Evolutionary conservation across 2,888 invertebrate genomes (phyloP).

Genomic region (Pollenia amentaria): DNA sequence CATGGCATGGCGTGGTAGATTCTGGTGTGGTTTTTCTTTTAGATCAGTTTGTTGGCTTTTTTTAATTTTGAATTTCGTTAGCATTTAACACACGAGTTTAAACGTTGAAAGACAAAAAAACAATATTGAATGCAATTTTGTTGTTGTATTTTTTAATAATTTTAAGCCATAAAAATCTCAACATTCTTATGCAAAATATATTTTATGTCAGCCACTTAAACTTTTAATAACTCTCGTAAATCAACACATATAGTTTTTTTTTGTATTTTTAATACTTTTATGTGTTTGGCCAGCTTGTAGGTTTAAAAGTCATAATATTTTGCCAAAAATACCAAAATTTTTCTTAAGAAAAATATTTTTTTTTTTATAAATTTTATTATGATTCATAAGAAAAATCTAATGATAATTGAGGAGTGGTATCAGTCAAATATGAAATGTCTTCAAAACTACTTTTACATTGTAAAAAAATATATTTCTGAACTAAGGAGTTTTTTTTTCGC

Average conservation of each 20-base stretch:
- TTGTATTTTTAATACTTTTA: slow-evolving; percentile 25
- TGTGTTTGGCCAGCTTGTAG: slow-evolving; percentile 22
- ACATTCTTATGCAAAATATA: slow-evolving; percentile 65
- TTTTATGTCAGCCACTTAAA: slow-evolving; percentile 57
- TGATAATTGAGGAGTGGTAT: neutral
- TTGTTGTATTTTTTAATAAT: slow-evolving; percentile 57
- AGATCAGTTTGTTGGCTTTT: neutral
- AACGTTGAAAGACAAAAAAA: neutral
- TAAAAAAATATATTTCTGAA: neutral
- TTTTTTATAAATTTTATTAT: neutral
- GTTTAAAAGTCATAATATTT: slow-evolving; percentile 21
- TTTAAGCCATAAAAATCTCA: slow-evolving; percentile 55
- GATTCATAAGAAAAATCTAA: slow-evolving; percentile 23
- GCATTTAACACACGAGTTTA: slow-evolving; percentile 39
- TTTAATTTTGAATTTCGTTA: slow-evolving; percentile 31
- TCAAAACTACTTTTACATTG: neutral
- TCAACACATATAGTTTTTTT: slow-evolving; percentile 48
- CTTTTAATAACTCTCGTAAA: slow-evolving; percentile 65
- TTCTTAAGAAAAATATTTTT: slow-evolving; percentile 9
- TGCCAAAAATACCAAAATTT: neutral
- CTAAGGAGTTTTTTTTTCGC: neutral
- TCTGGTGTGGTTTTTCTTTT: slow-evolving; percentile 23
- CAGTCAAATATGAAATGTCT: neutral
- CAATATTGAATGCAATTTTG: slow-evolving; percentile 48
- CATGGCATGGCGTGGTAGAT: slow-evolving; percentile 19